These are phyloP conservation scores for Fissipunctia ypsillon DNA, from an alignment of 2,888 invertebrate species.

Conservation along the genomic window DNA sequence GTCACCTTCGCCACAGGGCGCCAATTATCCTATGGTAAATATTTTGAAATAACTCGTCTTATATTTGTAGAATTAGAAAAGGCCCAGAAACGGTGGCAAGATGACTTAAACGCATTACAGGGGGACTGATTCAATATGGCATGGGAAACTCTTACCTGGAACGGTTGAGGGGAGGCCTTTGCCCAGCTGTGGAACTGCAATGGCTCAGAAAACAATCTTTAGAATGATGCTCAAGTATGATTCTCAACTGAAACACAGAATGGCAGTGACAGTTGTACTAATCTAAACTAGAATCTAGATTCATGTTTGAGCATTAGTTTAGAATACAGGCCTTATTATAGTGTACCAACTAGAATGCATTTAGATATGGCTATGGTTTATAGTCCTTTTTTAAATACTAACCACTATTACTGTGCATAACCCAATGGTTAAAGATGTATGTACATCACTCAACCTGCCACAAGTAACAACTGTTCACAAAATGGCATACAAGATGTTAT, in stretches of 20 bases:
- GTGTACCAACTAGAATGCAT: not conserved
- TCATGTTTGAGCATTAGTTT: not conserved
- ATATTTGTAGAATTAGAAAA: not conserved
- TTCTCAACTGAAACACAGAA: not conserved
- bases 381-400: not conserved
- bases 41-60: slow-evolving; percentile 10
- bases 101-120: not conserved
- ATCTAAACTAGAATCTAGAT: not conserved
- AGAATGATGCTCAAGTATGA: not conserved
- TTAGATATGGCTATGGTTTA: not conserved
- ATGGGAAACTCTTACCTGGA: not conserved
- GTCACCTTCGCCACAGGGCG: slow-evolving; percentile 95
- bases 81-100: not conserved
- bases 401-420: not conserved
- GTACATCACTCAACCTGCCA: not conserved
- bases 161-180: not conserved
- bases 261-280: not conserved
- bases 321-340: not conserved
- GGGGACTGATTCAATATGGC: not conserved
- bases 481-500: slow-evolving; percentile 32
- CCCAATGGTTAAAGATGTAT: not conserved
- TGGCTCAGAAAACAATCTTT: too few species aligned
- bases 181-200: not conserved
- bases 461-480: slow-evolving; percentile 4
- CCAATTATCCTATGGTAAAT: slow-evolving; percentile 95